A percentile compares a stretch with the other conserved stretches of the same genome.
Evolutionary conservation across 2,113 vertebrate species (phyloP).

Genomic region (Ahaetulla prasina): DNA sequence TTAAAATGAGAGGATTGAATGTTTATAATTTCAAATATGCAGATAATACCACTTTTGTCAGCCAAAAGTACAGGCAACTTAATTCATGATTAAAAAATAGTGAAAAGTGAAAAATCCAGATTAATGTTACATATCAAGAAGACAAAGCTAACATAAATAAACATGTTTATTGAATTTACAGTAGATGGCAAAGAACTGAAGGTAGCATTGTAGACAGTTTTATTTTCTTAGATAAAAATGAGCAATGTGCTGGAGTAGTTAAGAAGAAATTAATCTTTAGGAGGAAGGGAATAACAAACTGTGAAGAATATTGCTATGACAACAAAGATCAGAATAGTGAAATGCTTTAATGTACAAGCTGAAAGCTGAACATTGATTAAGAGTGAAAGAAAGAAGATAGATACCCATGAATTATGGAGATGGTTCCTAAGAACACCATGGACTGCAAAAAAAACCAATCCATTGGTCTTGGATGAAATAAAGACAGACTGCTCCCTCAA

Average conservation of each 20-base stretch:
- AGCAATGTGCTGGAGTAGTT: not conserved
- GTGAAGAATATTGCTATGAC: not conserved
- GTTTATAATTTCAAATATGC: not conserved
- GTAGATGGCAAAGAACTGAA: not conserved
- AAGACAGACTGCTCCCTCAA: not conserved
- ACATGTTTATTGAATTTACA: not conserved
- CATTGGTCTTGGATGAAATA: not conserved
- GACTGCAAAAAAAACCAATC: not conserved
- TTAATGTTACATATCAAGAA: not conserved
- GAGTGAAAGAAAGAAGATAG: not conserved
- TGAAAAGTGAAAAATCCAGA: not conserved
- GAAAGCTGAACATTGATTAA: not conserved
- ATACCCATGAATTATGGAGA: not conserved
- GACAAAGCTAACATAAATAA: not conserved
- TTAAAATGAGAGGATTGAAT: not conserved
- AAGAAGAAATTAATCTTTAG: not conserved
- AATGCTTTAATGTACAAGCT: not conserved
- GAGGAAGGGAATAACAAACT: not conserved
- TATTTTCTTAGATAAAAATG: not conserved
- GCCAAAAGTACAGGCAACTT: not conserved
- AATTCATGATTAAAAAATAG: not conserved
- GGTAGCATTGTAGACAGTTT: not conserved
- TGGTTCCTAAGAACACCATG: not conserved
- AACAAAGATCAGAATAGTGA: not conserved
- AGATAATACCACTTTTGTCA: not conserved